Percentiles rank a stretch among this genome's conserved stretches.
phyloP scores from a whole-genome alignment of 2,888 invertebrate genomes.

The Meganola albula region DNA sequence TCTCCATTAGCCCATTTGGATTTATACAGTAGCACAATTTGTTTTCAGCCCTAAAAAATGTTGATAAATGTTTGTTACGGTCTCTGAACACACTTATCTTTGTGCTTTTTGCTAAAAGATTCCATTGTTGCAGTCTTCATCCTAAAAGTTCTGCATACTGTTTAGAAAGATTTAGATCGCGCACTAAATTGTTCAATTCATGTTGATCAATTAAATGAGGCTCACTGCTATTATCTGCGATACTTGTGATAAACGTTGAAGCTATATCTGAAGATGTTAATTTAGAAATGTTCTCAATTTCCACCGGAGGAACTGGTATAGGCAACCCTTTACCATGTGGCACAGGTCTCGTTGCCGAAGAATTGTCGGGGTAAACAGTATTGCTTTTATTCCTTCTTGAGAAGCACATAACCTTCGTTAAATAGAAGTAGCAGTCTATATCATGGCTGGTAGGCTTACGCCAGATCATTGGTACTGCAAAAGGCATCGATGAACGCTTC shows the following conservation, averaged over 20 bases:
- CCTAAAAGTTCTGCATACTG: slow-evolving; percentile 7
- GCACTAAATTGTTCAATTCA: slow-evolving; percentile 8
- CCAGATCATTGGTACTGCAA: not conserved
- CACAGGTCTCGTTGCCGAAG: not conserved
- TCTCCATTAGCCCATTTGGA: not conserved
- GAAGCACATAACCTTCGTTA: slow-evolving; percentile 2
- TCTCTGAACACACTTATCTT: slow-evolving; percentile 1
- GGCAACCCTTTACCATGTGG: slow-evolving; percentile 1
- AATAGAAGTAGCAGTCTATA: slow-evolving; percentile 6
- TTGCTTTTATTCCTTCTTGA: not conserved
- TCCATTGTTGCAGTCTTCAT: slow-evolving; percentile 9
- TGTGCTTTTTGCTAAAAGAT: slow-evolving; percentile 6
- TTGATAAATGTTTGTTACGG: slow-evolving; percentile 1
- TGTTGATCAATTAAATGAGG: not conserved
- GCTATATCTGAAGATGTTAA: too few species aligned
- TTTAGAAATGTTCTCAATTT: too few species aligned
- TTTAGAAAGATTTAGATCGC: slow-evolving; percentile 9
- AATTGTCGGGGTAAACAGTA: not conserved
- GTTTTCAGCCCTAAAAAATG: slow-evolving; percentile 1
- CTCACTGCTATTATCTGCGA: not conserved
- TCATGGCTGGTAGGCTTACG: slow-evolving; percentile 1
- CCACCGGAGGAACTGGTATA: not conserved
- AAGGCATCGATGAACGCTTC: not conserved
- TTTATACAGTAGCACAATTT: not conserved
- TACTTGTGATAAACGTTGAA: too few species aligned